Evolutionary conservation across 2,888 invertebrate species (phyloP), one percentile per base, ranked within the genome.

Genomic region (Nipponacmea schrenckii): DNA sequence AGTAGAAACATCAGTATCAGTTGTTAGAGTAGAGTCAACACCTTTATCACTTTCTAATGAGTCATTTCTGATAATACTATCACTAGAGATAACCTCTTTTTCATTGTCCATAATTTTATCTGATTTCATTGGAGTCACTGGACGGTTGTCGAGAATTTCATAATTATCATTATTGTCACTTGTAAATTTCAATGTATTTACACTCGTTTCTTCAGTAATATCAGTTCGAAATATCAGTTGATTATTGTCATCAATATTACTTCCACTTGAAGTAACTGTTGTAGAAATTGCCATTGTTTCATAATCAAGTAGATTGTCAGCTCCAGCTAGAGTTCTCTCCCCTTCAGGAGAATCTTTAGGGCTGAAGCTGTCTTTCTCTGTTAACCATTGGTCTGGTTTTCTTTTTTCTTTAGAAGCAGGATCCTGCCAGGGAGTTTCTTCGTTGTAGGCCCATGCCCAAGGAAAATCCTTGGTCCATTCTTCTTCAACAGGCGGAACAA

Each of bases 401-500:
- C 71, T 68, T 15, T 62, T 68, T 39, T 71, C 71, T 20, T 64
- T 65, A 50, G 63, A 66, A 39, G 67, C 64, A 10, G 70, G 68
- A 56, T 68, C 68, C 62, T 64, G 64, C 74, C 68, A 74, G 20
- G 68, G 71, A 24, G 70, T 70, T 31, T 76, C 72, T 45, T 76
- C 72, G 50, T 74, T 72, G 64, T 74, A 76, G 46, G 76, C 76
- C 76, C 76, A 76, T 44, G 76, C 76, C 71, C 74, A 76, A 24
- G 75, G 74, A 46, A 65, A 76, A 39, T 74, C 70, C 20, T 48
- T 63, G 62, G 74, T 71, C 76, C 76, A 76, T 17, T 64, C 70
- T 26, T 73, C 72, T 31, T 76, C 72, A 15, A 62, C 70, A 14
- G 74, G 74, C n/a, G 76, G 76, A 46, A 72, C 70, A 64, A 63